Evolutionary conservation across 2,113 vertebrate genomes (phyloP).

Genomic region (Petaurus breviceps): DNA sequence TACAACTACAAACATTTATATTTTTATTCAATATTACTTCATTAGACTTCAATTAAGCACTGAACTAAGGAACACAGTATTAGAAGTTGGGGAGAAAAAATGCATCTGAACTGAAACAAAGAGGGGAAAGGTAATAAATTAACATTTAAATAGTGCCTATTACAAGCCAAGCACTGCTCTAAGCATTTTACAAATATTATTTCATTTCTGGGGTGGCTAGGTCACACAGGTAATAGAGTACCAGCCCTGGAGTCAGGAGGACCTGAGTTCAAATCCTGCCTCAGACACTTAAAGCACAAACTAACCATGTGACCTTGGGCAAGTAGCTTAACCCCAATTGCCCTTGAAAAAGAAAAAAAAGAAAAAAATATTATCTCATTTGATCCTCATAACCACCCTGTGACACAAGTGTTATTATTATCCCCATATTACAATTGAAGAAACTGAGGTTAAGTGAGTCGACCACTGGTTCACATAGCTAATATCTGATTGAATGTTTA

Average conservation of each 20-base stretch:
- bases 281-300: too few species aligned
- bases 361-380: background rate
- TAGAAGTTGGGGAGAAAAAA: background rate
- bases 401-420: background rate
- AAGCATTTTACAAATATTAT: background rate
- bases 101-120: background rate
- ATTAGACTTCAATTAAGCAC: background rate
- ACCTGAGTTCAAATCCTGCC: too few species aligned
- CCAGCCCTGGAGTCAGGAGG: too few species aligned
- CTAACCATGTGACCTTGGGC: too few species aligned
- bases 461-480: too few species aligned
- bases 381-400: background rate
- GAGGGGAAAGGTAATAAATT: background rate
- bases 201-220: too few species aligned
- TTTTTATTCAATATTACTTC: background rate
- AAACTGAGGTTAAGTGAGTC: background rate
- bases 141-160: background rate
- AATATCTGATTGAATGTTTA: background rate
- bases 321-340: too few species aligned
- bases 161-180: background rate
- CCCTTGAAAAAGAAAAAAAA: too few species aligned
- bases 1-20: background rate
- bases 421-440: background rate
- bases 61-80: background rate
- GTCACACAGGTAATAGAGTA: too few species aligned